These are phyloP conservation scores for Drosophila melanosoma DNA, from an alignment of 2,888 invertebrate species.

Conservation along the genomic window DNA sequence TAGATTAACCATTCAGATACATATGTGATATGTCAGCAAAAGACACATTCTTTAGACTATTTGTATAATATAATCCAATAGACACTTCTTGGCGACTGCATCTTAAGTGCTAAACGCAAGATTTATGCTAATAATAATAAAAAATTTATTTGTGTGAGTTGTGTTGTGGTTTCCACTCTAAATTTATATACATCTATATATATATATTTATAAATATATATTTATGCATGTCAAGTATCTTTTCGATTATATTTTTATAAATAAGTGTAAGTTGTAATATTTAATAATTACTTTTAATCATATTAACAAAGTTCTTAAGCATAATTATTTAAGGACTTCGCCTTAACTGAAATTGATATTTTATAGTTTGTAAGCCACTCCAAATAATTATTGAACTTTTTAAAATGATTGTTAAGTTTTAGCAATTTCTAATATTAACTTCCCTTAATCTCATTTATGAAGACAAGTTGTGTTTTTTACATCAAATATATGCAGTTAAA, in stretches of 20 bases:
- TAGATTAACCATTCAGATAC: constrained; percentile 16
- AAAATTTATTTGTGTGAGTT: neutral
- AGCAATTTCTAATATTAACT: neutral
- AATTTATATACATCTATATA: neutral
- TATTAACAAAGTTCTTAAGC: constrained; percentile 50
- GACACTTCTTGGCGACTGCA: neutral
- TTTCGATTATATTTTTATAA: neutral
- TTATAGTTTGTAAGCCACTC: neutral
- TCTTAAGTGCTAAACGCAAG: neutral
- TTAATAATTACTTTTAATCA: constrained; percentile 1
- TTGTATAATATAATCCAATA: neutral
- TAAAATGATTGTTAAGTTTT: neutral
- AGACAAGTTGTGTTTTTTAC: neutral
- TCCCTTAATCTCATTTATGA: neutral
- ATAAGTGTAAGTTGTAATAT: neutral
- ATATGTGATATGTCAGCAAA: neutral
- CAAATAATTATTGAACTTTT: neutral
- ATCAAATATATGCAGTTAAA: neutral
- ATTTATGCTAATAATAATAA: neutral
- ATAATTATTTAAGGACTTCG: neutral
- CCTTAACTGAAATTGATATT: neutral
- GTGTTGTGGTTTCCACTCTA: neutral
- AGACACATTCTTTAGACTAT: neutral
- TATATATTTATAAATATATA: neutral
- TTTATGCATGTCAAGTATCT: neutral